Base-by-base conservation (phyloP, 2,797 vertebrate species). In the Lacerta agilis region DNA sequence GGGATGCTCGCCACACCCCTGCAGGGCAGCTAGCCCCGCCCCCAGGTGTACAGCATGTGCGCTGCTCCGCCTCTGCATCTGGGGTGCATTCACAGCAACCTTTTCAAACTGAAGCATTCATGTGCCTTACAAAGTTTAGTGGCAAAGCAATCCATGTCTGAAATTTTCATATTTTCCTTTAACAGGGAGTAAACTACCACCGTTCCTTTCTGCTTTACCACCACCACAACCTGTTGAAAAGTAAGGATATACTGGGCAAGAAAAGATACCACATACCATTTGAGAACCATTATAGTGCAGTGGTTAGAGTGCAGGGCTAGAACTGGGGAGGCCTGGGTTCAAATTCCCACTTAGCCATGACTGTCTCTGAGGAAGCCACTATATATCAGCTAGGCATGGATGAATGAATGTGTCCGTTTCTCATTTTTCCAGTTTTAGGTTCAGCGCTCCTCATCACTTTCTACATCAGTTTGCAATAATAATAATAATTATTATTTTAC, bases 21-120 rank as follows among this genome's bases (percentile, higher is more conserved):
- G 15, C 0, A 3, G 13, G 49, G 13, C 13, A 1, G 15, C 49
- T 55, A 55, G 3, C 13, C 13, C 49, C 4, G 1, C 3, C 0
- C 49, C 49, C 4, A 0, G 49, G 49, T 15, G 13, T 55, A 55
- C 49, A 55, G 49, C 49, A 55, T 49, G 49, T 49, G 49, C 11
- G 1, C 45, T 45, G 0, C 45, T 49, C 45, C 11, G 0, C 11
- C 3, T 55, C 49, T 55, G 49, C 41, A 33, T 67, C 43, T 73
- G 77, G 41, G 10, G 5, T 23, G 10, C 61, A 49, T 38, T 86
- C 23, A 38, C 23, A 55, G 7, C 64, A 71, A 71, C 33, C n/a
- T 72, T 41, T 58, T 72, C 29, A 58, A 80, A 73, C 5, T 78
- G 45, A 17, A 55, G 8, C 49, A n/a, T 80, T 72, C 41, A 3